phyloP scores from a whole-genome alignment of 2,888 invertebrate species.

The Scotopteryx bipunctaria region DNA sequence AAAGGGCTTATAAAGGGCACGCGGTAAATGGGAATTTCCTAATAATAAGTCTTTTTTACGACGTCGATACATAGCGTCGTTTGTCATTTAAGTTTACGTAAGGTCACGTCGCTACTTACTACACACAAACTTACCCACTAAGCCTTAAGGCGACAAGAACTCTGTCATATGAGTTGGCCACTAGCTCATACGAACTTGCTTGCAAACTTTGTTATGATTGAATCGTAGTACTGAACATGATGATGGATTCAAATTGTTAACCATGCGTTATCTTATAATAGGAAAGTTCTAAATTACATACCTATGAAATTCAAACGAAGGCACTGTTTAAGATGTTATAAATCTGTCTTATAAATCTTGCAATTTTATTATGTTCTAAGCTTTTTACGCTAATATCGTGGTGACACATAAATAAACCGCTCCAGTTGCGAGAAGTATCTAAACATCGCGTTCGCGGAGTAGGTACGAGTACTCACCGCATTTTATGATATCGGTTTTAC shows the following conservation, averaged over 20 bases:
- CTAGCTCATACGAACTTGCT: not conserved
- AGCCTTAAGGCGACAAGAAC: not conserved
- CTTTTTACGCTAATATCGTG: constrained; percentile 2
- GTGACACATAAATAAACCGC: constrained; percentile 17
- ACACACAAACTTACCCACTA: not conserved
- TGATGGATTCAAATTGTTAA: not conserved
- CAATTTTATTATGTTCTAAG: constrained; percentile 3
- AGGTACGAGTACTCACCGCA: constrained; percentile 35
- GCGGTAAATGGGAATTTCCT: constrained; percentile 44
- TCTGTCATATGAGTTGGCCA: not conserved
- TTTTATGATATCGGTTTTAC: constrained; percentile 47
- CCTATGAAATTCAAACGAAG: not conserved
- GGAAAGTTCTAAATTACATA: too few species aligned
- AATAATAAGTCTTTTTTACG: constrained; percentile 39
- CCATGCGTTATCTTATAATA: too few species aligned
- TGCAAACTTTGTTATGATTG: not conserved
- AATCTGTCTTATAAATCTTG: not conserved
- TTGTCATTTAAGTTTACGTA: not conserved
- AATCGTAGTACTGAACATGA: not conserved
- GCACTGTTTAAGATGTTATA: not conserved
- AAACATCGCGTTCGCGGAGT: constrained; percentile 30
- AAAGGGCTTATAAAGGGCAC: constrained; percentile 47
- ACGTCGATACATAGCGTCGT: constrained; percentile 11
- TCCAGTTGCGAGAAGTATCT: constrained; percentile 27
- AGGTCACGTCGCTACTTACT: not conserved